These are phyloP conservation scores for Pelecanoides urinatrix DNA, from an alignment of 2,113 vertebrate genomes.

Conservation along the genomic window DNA sequence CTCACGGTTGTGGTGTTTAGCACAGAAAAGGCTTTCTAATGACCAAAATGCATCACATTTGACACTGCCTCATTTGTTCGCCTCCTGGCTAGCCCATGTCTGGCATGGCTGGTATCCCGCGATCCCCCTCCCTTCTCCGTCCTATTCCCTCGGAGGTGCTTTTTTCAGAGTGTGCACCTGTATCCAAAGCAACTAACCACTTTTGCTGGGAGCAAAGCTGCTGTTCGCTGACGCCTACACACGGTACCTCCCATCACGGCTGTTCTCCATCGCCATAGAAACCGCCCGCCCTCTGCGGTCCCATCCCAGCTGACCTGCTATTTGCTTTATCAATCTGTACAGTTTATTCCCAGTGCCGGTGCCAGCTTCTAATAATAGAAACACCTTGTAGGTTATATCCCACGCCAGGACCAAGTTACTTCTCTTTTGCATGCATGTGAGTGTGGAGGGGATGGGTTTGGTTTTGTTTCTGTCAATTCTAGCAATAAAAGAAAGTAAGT, in stretches of 20 bases:
- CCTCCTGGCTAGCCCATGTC: background rate
- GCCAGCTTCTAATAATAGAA: background rate
- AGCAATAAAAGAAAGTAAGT: background rate
- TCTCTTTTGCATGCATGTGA: background rate
- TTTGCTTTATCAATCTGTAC: background rate
- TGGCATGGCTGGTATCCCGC: background rate
- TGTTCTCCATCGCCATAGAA: conserved; percentile 59
- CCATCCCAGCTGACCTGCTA: conserved; percentile 10
- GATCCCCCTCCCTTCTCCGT: rapidly evolving
- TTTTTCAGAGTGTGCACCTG: background rate
- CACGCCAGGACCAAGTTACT: background rate
- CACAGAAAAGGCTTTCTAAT: background rate
- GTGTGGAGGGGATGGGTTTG: background rate
- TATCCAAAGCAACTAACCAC: conserved; percentile 39
- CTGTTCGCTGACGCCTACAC: conserved; percentile 26
- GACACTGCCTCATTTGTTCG: background rate
- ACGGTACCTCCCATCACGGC: background rate
- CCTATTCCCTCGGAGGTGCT: background rate
- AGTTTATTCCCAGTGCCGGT: background rate
- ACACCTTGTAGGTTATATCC: background rate
- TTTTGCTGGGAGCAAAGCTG: background rate
- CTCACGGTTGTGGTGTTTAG: background rate
- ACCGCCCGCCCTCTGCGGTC: conserved; percentile 23
- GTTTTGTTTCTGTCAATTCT: background rate
- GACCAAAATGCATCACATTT: background rate